Conservation (phyloP, 35 echinoderm and acorn worm genomes). For the Hemicentrotus pulcherrimus region DNA sequence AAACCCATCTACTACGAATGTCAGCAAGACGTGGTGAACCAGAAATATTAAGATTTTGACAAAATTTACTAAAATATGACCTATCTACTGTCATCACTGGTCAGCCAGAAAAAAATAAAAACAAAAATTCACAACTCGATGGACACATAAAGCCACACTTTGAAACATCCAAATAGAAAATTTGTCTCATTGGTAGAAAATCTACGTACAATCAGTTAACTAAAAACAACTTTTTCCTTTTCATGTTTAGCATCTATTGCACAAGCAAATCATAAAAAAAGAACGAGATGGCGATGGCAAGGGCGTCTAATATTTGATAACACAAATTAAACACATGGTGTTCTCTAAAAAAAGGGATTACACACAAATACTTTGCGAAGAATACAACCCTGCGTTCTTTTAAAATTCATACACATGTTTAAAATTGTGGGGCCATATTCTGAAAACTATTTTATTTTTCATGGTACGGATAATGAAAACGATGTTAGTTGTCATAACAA, state of each 20-base stretch:
- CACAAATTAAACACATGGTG: not conserved
- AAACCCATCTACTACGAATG: no score
- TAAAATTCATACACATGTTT: not conserved
- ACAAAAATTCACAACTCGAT: not conserved
- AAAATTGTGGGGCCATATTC: no score
- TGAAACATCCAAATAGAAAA: constrained; percentile 19
- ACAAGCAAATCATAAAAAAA: not conserved
- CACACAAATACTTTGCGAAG: no score
- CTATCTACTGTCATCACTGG: not conserved
- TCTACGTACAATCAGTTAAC: not conserved
- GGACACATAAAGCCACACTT: not conserved
- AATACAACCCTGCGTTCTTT: not conserved
- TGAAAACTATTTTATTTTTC: no score
- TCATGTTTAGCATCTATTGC: not conserved
- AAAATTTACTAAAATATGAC: not conserved
- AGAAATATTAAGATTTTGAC: not conserved
- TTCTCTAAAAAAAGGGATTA: not conserved
- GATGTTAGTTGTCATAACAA: no score
- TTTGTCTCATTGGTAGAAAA: not conserved
- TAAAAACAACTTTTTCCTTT: not conserved
- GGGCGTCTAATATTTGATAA: not conserved
- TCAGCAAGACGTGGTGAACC: not conserved
- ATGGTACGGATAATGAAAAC: no score
- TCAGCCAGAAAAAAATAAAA: not conserved
- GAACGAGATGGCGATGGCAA: not conserved